Percentiles rank a stretch among this genome's conserved stretches.
Conservation (phyloP, 2,888 invertebrate species). For the Reticulitermes lucifugus region DNA sequence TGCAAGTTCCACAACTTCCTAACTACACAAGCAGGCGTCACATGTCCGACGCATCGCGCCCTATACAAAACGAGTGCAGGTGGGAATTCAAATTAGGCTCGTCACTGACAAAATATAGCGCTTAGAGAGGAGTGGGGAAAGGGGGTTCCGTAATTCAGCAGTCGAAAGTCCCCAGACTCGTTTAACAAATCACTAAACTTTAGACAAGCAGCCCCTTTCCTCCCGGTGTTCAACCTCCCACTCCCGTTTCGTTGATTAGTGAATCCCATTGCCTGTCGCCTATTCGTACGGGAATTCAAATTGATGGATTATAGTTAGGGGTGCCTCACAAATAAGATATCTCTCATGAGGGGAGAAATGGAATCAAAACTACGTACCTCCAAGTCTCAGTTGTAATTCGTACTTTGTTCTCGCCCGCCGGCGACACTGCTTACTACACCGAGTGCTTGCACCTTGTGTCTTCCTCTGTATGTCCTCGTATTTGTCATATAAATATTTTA, state of each 20-base stretch:
- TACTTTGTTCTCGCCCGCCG: too few relatives aligned
- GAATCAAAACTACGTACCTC: neutral
- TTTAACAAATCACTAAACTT: conserved; percentile 48
- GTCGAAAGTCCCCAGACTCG: conserved; percentile 31
- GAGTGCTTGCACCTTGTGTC: too few relatives aligned
- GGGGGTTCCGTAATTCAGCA: neutral
- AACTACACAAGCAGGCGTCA: too few relatives aligned
- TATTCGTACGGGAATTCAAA: conserved; percentile 42
- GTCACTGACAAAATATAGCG: conserved; percentile 38
- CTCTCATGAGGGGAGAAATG: conserved; percentile 28
- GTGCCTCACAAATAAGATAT: neutral
- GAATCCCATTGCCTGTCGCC: conserved; percentile 12
- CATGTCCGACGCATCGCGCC: too few relatives aligned
- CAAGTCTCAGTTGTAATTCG: neutral
- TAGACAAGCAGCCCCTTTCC: conserved; percentile 24
- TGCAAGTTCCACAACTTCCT: too few relatives aligned
- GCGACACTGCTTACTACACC: too few relatives aligned
- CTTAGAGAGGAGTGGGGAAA: neutral
- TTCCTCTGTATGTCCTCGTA: too few relatives aligned
- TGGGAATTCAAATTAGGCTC: conserved; percentile 44
- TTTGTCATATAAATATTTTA: neutral
- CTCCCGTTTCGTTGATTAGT: conserved; percentile 25
- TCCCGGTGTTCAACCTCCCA: neutral
- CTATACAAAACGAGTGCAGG: neutral
- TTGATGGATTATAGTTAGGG: conserved; percentile 48